These are phyloP conservation scores for Acleris emargana DNA, from an alignment of 2,888 invertebrate genomes.

Conservation along the genomic window DNA sequence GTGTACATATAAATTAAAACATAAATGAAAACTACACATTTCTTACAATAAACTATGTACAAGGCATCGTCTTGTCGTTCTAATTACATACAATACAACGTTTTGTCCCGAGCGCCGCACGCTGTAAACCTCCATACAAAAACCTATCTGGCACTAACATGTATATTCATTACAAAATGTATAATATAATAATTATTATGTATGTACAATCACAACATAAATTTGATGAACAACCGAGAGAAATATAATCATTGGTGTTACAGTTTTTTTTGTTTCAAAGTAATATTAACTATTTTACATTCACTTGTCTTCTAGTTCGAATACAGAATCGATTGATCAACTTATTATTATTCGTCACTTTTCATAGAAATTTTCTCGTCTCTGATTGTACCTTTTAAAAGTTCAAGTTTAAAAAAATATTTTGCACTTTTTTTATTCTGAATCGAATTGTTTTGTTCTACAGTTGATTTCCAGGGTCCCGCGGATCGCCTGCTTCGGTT, in stretches of 20 bases:
- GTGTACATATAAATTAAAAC: slow-evolving; percentile 81
- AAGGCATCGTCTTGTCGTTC: slow-evolving; percentile 73
- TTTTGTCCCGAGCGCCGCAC: slow-evolving; percentile 38
- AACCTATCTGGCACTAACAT: slow-evolving; percentile 82
- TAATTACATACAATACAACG: slow-evolving; percentile 50
- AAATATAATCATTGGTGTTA: slow-evolving; percentile 70
- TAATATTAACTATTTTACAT: slow-evolving; percentile 57
- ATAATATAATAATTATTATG: slow-evolving; percentile 74
- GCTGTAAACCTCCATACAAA: slow-evolving; percentile 77
- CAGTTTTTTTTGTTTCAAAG: slow-evolving; percentile 52
- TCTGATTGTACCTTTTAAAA: slow-evolving; percentile 36
- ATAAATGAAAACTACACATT: slow-evolving; percentile 81
- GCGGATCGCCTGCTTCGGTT: neutral
- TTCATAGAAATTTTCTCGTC: slow-evolving; percentile 19
- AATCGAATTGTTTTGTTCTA: slow-evolving; percentile 23
- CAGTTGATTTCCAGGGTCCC: neutral
- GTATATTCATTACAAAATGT: slow-evolving; percentile 82
- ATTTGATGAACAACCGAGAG: slow-evolving; percentile 81
- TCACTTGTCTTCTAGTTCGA: slow-evolving; percentile 43
- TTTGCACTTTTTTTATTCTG: slow-evolving; percentile 40
- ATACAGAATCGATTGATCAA: slow-evolving; percentile 13
- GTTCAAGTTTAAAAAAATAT: slow-evolving; percentile 39
- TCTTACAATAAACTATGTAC: slow-evolving; percentile 77
- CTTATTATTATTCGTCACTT: neutral
- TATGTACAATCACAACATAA: slow-evolving; percentile 83